Percentiles rank a stretch among this genome's conserved stretches.
Conservation (phyloP, 2,113 vertebrate species). For the Oxyura jamaicensis region DNA sequence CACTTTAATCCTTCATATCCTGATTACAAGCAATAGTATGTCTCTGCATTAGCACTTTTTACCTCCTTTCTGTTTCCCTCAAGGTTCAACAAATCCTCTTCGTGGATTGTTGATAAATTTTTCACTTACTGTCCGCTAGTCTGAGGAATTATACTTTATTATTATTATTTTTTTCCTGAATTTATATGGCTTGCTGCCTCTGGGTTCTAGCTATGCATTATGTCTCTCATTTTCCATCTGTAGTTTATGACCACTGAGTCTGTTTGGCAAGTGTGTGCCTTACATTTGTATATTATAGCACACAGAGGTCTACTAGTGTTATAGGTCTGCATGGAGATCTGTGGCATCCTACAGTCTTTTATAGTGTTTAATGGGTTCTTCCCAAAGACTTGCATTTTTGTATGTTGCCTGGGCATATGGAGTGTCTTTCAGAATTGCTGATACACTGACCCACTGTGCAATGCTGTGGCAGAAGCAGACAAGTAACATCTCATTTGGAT, state of each 20-base stretch:
- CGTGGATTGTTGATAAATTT: not conserved
- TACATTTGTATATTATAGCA: not conserved
- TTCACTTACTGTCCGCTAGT: not conserved
- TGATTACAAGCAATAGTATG: not conserved
- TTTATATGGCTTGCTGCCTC: constrained; percentile 9
- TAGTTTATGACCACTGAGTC: constrained; percentile 34
- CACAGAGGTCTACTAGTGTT: not conserved
- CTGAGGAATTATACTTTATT: not conserved
- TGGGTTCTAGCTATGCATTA: not conserved
- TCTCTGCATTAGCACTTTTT: not conserved
- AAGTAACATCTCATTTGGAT: not conserved
- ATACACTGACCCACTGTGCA: not conserved
- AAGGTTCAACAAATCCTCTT: not conserved
- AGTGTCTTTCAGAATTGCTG: not conserved
- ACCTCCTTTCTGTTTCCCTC: not conserved
- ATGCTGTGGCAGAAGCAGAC: not conserved
- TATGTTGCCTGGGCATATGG: not conserved
- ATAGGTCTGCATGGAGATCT: constrained; percentile 14
- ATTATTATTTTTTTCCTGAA: not conserved
- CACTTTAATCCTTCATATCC: not conserved
- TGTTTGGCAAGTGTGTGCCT: not conserved
- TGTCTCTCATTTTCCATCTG: constrained; percentile 16
- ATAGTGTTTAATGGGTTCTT: not conserved
- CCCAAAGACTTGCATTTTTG: not conserved
- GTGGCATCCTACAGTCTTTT: not conserved